These are phyloP conservation scores for Sylvicapra grimmia DNA, from an alignment of 2,113 vertebrate genomes.

Conservation along the genomic window DNA sequence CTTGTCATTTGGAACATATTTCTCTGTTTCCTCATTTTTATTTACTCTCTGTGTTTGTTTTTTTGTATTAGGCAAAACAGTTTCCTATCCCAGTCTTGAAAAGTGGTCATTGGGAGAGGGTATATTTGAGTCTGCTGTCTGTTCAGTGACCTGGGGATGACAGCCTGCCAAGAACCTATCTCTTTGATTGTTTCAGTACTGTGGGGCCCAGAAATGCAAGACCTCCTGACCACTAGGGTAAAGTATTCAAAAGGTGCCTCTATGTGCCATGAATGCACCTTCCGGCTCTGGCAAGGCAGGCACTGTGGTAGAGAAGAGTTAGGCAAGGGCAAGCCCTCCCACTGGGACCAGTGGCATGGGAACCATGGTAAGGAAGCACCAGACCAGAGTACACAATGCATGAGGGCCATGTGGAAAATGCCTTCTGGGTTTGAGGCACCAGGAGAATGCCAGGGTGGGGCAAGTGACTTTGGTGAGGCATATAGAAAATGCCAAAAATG, in stretches of 20 bases:
- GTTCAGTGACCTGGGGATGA: not conserved
- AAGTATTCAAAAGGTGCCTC: not conserved
- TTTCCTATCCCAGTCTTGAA: not conserved
- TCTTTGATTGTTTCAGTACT: not conserved
- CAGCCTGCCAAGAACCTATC: not conserved
- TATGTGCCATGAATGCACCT: too few species aligned
- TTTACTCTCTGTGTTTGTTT: not conserved
- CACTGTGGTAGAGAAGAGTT: not conserved
- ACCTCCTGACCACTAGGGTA: not conserved
- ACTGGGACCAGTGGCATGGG: not conserved
- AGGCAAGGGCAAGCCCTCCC: not conserved
- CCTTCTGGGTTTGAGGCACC: not conserved
- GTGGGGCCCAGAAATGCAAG: not conserved
- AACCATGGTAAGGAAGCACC: not conserved
- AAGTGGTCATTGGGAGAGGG: not conserved
- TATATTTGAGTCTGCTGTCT: not conserved
- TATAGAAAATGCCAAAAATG: not conserved
- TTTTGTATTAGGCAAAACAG: not conserved
- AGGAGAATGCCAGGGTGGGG: not conserved
- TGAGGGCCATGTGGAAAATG: not conserved
- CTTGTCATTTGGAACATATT: not conserved
- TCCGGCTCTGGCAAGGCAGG: not conserved
- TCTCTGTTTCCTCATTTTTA: not conserved
- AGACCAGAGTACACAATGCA: not conserved
- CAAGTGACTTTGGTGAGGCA: not conserved